Base-by-base conservation (phyloP, 2,888 invertebrate species). In the Ditylenchus weischeri region DNA sequence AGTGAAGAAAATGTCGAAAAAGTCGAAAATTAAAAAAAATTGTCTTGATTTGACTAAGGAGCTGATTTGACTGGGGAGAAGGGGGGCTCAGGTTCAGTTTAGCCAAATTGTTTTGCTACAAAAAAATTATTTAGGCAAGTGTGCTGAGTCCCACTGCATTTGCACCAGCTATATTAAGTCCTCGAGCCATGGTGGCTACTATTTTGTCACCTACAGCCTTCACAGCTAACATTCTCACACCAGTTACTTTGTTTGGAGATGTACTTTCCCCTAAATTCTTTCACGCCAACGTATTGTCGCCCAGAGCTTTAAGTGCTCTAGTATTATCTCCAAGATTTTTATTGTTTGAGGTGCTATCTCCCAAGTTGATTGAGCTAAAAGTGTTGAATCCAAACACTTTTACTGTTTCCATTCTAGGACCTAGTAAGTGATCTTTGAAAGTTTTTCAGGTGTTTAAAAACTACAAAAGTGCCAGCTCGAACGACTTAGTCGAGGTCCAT, bases 261-360 rank as follows among this genome's bases (percentile, higher is more conserved):
- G 65, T 66, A 35, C 64, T 66, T 21, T 65, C 66, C 10, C 66
- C 66, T n/a, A 66, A 66, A 47, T 66, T 66, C 49, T 66, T 66
- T 21, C 66, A 66, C 62, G 11, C 66, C 19, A 66, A 66, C n/a
- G 35, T 66, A 18, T n/a, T 66, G 36, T 66, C 66, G 2, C 54
- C 54, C 29, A 21, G 54, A 29, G 54, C 54, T 23, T 29, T 54
- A 7, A 29, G 23, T 38, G 59, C 59, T 19, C 8, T 38, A 35
- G 57, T 67, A 18, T 15, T 67, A 19, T 67, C 67, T 0, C 67
- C 67, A 35, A 47, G 67, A 11, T 66, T 57, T 13, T 38, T 67
- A 19, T 29, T 67, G 48, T 63, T 23, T 21, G 67, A 67, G 59
- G 67, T 67, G 51, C 58, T 67, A 13, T 67, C 67, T 13, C 67